phyloP scores from a whole-genome alignment of 2,113 vertebrate genomes.

The Globicephala melas region DNA sequence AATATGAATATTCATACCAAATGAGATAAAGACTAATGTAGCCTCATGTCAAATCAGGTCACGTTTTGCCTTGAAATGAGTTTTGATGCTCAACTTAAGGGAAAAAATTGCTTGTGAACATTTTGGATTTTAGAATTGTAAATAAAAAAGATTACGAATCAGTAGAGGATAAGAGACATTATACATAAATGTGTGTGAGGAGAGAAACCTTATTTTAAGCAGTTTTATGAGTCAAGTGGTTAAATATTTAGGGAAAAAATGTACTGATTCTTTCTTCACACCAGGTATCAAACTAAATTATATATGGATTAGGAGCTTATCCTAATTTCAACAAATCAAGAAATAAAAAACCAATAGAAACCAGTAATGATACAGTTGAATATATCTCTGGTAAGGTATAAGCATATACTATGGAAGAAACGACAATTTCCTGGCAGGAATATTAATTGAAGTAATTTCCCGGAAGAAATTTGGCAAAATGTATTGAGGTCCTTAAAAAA shows the following conservation, averaged over 20 bases:
- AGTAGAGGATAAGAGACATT: not conserved
- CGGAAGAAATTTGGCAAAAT: not conserved
- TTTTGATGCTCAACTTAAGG: not conserved
- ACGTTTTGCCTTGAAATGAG: not conserved
- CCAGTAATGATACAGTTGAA: not conserved
- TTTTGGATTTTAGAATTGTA: not conserved
- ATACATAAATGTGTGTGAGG: not conserved
- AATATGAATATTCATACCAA: not conserved
- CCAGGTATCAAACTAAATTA: not conserved
- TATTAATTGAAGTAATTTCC: not conserved
- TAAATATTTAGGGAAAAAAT: not conserved
- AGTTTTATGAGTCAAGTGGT: not conserved
- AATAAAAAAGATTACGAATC: not conserved
- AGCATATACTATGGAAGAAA: not conserved
- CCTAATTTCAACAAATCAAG: not conserved
- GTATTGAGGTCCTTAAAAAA: not conserved
- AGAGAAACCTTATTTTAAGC: not conserved
- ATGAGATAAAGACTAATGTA: not conserved
- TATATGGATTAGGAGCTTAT: not conserved
- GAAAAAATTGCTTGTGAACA: not conserved
- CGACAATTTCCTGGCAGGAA: not conserved
- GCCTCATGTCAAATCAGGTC: not conserved
- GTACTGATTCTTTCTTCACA: not conserved
- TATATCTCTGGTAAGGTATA: not conserved
- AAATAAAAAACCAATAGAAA: not conserved